phyloP scores from a whole-genome alignment of 2,797 vertebrate genomes.

The Glossophaga mutica region DNA sequence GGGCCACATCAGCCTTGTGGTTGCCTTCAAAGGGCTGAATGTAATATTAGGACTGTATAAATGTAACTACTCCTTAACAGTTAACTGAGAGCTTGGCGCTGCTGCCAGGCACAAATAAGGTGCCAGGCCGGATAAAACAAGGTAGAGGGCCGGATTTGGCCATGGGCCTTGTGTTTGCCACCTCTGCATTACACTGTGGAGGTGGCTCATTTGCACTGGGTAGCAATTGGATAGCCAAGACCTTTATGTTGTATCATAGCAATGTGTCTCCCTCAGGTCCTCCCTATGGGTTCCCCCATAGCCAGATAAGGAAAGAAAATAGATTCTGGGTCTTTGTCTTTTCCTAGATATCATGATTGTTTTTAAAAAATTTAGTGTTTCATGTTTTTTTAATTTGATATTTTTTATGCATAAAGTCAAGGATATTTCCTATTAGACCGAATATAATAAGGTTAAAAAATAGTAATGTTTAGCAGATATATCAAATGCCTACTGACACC shows the following conservation, averaged over 20 bases:
- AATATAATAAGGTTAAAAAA: background rate
- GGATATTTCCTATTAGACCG: background rate
- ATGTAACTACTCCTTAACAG: too few relatives aligned
- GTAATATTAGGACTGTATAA: too few relatives aligned
- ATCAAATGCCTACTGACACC: constrained; percentile 23
- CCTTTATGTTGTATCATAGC: background rate
- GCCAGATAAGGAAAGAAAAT: background rate
- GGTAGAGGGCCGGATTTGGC: too few relatives aligned
- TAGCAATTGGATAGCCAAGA: background rate
- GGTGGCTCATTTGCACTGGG: background rate
- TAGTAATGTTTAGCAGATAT: background rate
- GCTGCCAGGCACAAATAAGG: too few relatives aligned
- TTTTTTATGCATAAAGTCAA: constrained; percentile 19
- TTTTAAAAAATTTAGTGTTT: background rate
- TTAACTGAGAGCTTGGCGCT: too few relatives aligned
- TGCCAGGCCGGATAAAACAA: too few relatives aligned
- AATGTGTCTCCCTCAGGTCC: background rate
- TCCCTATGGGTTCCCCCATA: background rate
- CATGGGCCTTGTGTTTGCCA: too few relatives aligned
- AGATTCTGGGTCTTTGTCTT: background rate
- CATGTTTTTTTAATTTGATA: background rate
- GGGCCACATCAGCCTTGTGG: too few relatives aligned
- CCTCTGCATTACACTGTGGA: background rate
- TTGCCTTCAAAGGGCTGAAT: too few relatives aligned
- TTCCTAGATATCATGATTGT: background rate